These are phyloP conservation scores for Hyles euphorbiae DNA, from an alignment of 1,140 invertebrate genomes.

Conservation along the genomic window DNA sequence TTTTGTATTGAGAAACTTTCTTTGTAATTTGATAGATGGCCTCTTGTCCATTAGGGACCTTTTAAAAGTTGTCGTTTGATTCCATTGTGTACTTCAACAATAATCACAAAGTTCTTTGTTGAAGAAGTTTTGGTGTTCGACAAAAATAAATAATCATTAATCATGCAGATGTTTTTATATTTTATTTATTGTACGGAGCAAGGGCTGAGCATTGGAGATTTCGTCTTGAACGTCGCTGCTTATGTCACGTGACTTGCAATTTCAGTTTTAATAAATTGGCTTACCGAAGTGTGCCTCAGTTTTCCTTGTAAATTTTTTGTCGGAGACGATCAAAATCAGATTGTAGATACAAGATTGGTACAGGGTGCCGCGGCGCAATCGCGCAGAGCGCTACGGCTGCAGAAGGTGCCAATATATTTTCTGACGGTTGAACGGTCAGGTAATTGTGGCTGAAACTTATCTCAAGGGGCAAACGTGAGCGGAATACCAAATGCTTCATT, in stretches of 20 bases:
- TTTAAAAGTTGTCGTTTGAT: conserved; percentile 71
- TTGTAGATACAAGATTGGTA: conserved; percentile 49
- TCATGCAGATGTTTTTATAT: conserved; percentile 42
- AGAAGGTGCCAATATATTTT: conserved; percentile 72
- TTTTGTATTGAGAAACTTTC: conserved; percentile 66
- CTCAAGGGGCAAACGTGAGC: conserved; percentile 62
- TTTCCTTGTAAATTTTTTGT: conserved; percentile 20
- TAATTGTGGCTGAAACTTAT: conserved; percentile 74
- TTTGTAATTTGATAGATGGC: conserved; percentile 73
- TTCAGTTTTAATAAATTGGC: conserved; percentile 24
- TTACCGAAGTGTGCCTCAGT: conserved; percentile 5
- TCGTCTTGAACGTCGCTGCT: conserved; percentile 9
- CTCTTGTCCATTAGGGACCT: conserved; percentile 70
- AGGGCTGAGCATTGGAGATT: conserved; percentile 15
- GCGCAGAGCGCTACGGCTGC: conserved; percentile 33
- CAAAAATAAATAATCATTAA: conserved; percentile 60
- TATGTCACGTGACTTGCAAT: conserved; percentile 18
- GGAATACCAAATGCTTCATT: conserved; percentile 54
- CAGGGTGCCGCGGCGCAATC: conserved; percentile 19
- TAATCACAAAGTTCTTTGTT: conserved; percentile 56
- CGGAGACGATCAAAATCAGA: conserved; percentile 42
- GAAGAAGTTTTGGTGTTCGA: conserved; percentile 43
- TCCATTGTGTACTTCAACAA: conserved; percentile 63
- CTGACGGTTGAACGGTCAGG: conserved; percentile 71
- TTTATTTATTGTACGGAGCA: conserved; percentile 30